Evolutionary conservation across 2,888 invertebrate genomes (phyloP).

Genomic region (Nomada hirtipes): DNA sequence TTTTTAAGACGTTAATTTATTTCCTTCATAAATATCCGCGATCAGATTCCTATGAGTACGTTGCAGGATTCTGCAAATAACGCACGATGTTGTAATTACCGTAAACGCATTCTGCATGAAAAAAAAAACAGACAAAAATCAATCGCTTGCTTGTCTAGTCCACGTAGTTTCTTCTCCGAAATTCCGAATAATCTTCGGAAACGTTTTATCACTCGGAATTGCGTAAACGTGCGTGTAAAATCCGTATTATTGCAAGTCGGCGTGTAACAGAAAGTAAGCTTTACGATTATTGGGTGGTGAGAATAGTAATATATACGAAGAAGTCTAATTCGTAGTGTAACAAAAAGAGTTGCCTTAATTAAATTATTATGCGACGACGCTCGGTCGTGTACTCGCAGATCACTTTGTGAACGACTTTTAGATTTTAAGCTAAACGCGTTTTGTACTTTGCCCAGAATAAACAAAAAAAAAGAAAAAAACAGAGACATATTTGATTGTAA

Average conservation of each 20-base stretch:
- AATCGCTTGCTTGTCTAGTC: constrained; percentile 82
- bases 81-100: constrained; percentile 57
- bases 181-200: constrained; percentile 37
- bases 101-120: constrained; percentile 62
- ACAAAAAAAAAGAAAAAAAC: constrained; percentile 36
- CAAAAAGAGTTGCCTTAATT: constrained; percentile 81
- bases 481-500: constrained; percentile 41
- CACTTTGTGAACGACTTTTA: constrained; percentile 62
- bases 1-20: constrained; percentile 71
- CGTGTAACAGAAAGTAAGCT: constrained; percentile 51
- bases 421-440: constrained; percentile 72
- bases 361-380: constrained; percentile 73
- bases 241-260: constrained; percentile 37
- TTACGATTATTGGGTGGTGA: constrained; percentile 57
- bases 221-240: constrained; percentile 24
- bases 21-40: constrained; percentile 41
- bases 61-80: constrained; percentile 63
- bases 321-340: constrained; percentile 69
- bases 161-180: constrained; percentile 67
- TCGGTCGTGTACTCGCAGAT: constrained; percentile 34
- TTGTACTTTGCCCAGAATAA: constrained; percentile 79
- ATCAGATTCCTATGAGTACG: constrained; percentile 53
- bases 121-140: constrained; percentile 65
- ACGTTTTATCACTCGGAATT: constrained; percentile 18
- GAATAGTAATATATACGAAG: constrained; percentile 71